Conservation (phyloP, 2,888 invertebrate species). For the Philaethria dido region DNA sequence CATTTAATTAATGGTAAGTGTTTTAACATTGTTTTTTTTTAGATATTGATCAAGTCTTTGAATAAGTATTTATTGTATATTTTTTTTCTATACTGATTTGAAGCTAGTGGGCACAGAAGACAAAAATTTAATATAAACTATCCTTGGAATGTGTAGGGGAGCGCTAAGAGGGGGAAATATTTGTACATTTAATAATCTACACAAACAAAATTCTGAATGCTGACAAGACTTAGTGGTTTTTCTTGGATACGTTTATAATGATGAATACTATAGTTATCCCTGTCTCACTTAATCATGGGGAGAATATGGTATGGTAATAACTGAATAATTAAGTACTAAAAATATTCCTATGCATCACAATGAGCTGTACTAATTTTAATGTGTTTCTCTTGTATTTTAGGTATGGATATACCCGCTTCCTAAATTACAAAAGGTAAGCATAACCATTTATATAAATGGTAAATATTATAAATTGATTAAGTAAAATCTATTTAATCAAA, state of each 20-base stretch:
- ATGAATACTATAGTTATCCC: slow-evolving; percentile 66
- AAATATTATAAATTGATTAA: background rate
- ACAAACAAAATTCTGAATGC: too few species aligned
- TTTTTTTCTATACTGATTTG: too few species aligned
- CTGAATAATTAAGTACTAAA: slow-evolving; percentile 44
- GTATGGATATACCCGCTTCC: background rate
- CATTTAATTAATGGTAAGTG: slow-evolving; percentile 3
- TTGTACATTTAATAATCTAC: too few species aligned
- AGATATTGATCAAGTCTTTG: too few species aligned
- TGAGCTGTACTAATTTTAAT: background rate
- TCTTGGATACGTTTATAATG: slow-evolving; percentile 44
- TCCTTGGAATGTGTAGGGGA: too few species aligned
- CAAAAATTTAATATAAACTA: too few species aligned
- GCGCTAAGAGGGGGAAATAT: too few species aligned
- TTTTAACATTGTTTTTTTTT: background rate
- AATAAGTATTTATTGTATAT: too few species aligned
- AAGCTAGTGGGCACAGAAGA: too few species aligned
- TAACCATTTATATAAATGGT: background rate
- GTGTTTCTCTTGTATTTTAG: background rate
- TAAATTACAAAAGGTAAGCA: background rate
- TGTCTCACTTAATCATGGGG: slow-evolving; percentile 64
- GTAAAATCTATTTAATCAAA: background rate
- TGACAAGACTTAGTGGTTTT: background rate
- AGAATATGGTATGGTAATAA: slow-evolving; percentile 64
- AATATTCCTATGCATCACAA: background rate